phyloP scores from a whole-genome alignment of 2,888 invertebrate genomes.

The Polymixis lichenea region DNA sequence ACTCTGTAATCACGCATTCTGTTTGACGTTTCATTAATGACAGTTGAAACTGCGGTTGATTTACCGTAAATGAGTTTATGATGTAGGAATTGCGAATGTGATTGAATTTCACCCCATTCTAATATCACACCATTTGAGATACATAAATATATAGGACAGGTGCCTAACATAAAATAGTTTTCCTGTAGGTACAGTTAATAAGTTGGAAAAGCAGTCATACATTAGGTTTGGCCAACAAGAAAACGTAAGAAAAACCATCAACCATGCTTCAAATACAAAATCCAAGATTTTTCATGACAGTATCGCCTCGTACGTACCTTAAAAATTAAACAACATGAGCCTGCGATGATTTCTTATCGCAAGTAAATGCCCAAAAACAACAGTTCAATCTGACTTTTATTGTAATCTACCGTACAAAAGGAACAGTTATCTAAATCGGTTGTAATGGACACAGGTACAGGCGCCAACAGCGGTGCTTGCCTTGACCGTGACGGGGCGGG shows the following conservation, averaged over 20 bases:
- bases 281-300: not conserved
- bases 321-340: too few relatives aligned
- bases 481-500: constrained; percentile 73
- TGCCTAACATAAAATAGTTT: not conserved
- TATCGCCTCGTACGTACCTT: too few relatives aligned
- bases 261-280: not conserved
- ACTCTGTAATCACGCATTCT: constrained; percentile 5
- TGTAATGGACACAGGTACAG: constrained; percentile 46
- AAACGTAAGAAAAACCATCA: not conserved
- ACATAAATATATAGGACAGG: too few relatives aligned
- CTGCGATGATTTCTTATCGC: not conserved
- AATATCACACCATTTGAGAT: too few relatives aligned
- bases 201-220: not conserved
- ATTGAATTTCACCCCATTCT: not conserved
- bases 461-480: constrained; percentile 63
- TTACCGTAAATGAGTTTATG: constrained; percentile 24
- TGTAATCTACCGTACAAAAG: not conserved
- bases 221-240: not conserved
- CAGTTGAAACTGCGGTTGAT: constrained; percentile 6
- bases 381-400: constrained; percentile 9
- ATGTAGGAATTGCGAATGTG: not conserved
- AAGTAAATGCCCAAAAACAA: not conserved
- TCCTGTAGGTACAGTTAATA: not conserved
- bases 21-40: constrained; percentile 12
- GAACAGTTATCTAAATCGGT: constrained; percentile 43